phyloP scores from a whole-genome alignment of 2,888 invertebrate genomes.

The Tiphia femorata region DNA sequence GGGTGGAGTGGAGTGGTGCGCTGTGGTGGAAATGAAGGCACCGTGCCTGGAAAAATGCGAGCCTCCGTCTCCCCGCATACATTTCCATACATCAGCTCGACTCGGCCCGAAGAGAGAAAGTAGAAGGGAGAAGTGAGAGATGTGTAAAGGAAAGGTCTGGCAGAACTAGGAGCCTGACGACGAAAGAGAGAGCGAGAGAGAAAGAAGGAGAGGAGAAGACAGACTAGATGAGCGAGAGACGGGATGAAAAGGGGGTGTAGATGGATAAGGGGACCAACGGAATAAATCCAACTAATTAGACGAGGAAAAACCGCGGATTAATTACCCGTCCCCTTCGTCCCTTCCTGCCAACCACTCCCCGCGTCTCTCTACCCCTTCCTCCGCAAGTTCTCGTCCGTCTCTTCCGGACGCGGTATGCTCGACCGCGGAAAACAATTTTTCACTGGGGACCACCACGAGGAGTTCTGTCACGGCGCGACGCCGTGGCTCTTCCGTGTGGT shows the following conservation, averaged over 20 bases:
- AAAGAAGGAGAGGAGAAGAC: constrained; percentile 27
- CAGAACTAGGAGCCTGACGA: constrained; percentile 26
- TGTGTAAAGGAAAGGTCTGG: constrained; percentile 6
- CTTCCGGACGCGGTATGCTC: constrained; percentile 33
- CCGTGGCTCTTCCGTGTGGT: too few species aligned
- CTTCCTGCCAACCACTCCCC: constrained; percentile 29
- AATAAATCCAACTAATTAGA: constrained; percentile 69
- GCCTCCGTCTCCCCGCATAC: constrained; percentile 68
- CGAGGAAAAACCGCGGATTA: constrained; percentile 68
- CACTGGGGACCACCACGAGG: too few species aligned
- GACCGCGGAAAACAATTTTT: constrained; percentile 47
- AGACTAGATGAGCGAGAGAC: constrained; percentile 9
- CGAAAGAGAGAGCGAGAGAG: constrained; percentile 15
- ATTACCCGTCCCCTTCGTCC: constrained; percentile 62
- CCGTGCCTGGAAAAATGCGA: constrained; percentile 66
- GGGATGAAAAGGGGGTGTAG: constrained; percentile 24
- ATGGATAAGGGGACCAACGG: constrained; percentile 63
- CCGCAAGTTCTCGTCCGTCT: constrained; percentile 22
- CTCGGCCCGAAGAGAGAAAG: constrained; percentile 46
- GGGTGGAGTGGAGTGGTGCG: constrained; percentile 32
- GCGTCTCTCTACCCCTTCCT: constrained; percentile 6
- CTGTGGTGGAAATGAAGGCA: constrained; percentile 48
- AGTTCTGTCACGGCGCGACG: too few species aligned
- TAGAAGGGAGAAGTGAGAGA: constrained; percentile 36
- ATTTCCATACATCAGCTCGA: constrained; percentile 69